A percentile compares a stretch with the other conserved stretches of the same genome.
Conservation (phyloP, 2,113 vertebrate species). For the Zapornia atra region DNA sequence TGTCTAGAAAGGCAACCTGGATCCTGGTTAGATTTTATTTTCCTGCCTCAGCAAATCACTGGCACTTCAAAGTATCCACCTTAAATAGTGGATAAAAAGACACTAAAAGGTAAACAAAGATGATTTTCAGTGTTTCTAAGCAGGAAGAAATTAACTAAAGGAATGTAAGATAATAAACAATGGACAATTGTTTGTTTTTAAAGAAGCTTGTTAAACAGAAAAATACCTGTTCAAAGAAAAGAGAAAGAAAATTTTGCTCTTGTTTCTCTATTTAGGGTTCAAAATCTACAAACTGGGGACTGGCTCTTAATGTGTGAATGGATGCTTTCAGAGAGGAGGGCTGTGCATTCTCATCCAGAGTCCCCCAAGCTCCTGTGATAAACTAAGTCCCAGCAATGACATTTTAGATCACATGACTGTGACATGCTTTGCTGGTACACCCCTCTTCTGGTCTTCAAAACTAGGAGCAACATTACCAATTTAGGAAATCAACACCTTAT, state of each 20-base stretch:
- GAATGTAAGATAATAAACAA: not conserved
- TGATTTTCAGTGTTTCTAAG: not conserved
- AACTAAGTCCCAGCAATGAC: not conserved
- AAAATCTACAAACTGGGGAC: not conserved
- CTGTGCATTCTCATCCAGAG: not conserved
- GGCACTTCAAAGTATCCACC: not conserved
- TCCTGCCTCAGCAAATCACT: not conserved
- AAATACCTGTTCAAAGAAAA: not conserved
- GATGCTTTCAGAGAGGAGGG: accelerated
- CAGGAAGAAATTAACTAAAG: not conserved
- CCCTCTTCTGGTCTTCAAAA: not conserved
- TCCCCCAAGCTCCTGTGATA: not conserved
- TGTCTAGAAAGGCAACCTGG: not conserved
- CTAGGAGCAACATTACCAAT: not conserved
- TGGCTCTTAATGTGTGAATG: not conserved
- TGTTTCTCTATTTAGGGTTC: not conserved
- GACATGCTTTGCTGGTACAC: not conserved
- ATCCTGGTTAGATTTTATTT: not conserved
- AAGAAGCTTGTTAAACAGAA: not conserved
- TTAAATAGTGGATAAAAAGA: not conserved
- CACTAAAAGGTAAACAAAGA: not conserved
- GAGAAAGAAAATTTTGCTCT: not conserved
- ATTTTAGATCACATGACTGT: not conserved
- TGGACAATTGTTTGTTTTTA: not conserved
- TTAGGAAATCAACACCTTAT: accelerated